A percentile compares a stretch with the other conserved stretches of the same genome.
These are phyloP conservation scores for Penelope pileata DNA, from an alignment of 2,113 vertebrate genomes.

Conservation along the genomic window DNA sequence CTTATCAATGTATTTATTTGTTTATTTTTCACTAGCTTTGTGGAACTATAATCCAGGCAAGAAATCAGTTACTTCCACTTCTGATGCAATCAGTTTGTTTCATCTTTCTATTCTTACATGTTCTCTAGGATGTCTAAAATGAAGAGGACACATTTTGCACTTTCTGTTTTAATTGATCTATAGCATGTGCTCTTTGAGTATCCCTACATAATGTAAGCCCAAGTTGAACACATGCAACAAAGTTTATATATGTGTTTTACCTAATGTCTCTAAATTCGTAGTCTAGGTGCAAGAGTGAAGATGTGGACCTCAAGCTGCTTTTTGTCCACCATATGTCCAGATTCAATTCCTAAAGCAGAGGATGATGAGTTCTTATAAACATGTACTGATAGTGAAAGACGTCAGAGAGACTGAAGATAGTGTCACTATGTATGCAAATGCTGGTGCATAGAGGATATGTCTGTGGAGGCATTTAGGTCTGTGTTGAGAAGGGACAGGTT, in stretches of 20 bases:
- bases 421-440: background rate
- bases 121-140: background rate
- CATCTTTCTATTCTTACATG: background rate
- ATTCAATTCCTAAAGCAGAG: background rate
- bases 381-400: background rate
- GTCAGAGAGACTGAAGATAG: background rate
- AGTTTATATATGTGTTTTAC: background rate
- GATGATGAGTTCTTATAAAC: background rate
- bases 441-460: background rate
- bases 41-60: background rate
- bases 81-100: background rate
- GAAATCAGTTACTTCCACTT: background rate
- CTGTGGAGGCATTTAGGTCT: background rate
- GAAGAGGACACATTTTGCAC: accelerated
- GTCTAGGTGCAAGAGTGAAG: background rate
- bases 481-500: background rate
- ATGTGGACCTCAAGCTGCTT: background rate
- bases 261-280: background rate
- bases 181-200: accelerated
- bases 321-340: background rate
- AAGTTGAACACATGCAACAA: accelerated
- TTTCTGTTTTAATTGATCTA: background rate
- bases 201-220: accelerated
- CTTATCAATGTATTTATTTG: no score
- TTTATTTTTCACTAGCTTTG: background rate